Percentiles rank a stretch among this genome's conserved stretches.
These are phyloP conservation scores for Acipenser oxyrinchus DNA, from an alignment of 2,797 vertebrate species.

Conservation along the genomic window DNA sequence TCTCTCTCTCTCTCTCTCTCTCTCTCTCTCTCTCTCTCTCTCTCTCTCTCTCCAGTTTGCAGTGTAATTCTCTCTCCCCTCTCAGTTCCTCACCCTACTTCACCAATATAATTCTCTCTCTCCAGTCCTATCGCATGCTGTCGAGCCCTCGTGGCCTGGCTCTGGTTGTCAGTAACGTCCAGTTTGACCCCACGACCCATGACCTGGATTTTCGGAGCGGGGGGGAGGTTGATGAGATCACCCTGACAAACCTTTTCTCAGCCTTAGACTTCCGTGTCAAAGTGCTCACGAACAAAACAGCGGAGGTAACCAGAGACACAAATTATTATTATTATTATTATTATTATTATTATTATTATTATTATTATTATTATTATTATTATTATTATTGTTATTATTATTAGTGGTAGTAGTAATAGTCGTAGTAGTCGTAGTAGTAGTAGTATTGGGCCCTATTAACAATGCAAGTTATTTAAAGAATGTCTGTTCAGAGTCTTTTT, in stretches of 20 bases:
- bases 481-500: no score
- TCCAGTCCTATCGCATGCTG: slow-evolving; percentile 77
- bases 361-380: no score
- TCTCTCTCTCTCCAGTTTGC: not conserved
- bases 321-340: no score
- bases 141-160: slow-evolving; percentile 78
- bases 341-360: no score
- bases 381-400: no score
- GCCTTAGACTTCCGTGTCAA: slow-evolving; percentile 75
- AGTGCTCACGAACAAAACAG: slow-evolving; percentile 65
- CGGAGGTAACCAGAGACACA: slow-evolving; percentile 55
- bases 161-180: slow-evolving; percentile 84
- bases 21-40: not conserved
- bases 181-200: slow-evolving; percentile 59
- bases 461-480: no score
- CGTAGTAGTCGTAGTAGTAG: not conserved
- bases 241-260: slow-evolving; percentile 73
- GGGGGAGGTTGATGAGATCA: slow-evolving; percentile 79
- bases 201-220: slow-evolving; percentile 81
- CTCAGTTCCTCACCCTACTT: no score
- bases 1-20: not conserved
- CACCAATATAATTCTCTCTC: not conserved
- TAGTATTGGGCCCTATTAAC: not conserved
- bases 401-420: not conserved
- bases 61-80: not conserved